Evolutionary conservation across 2,113 vertebrate genomes (phyloP), one percentile per base, ranked within the genome.

Genomic region (Poecilia latipinna): DNA sequence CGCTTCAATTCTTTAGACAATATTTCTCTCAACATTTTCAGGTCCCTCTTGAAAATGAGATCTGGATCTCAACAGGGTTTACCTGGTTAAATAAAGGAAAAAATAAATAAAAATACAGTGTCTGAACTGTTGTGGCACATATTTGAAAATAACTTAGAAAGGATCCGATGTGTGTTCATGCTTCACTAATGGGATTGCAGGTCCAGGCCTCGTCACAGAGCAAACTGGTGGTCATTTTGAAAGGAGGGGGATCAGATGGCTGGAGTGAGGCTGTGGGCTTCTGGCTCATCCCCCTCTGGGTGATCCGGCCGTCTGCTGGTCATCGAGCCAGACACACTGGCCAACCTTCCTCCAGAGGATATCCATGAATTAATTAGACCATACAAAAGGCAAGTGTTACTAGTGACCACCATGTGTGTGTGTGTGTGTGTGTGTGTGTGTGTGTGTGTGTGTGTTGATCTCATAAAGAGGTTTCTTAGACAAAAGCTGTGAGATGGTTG

Each of bases 331-430:
- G 83, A 66, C 77, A 71, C 87, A 85, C 75, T 74, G 74, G 88
- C 88, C 79, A 83, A 83, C 69, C 73, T 80, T 83, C 74, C 86
- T 90, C 83, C 63, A 84, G 85, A 87, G 91, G 84, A 91, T 85
- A 76, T 72, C 73, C 68, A 87, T 92, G 88, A 93, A 92, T 93
- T 93, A 92, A 94, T 95, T 92, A 93, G 82, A 85, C 77, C 73
- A 82, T 69, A 64, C 71, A 80, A 48, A 65, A 81, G 84, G 80
- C 80, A 71, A 83, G 70, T 75, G 72, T 77, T 35, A 81, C 75
- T 28, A 57, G 54, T 60, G 48, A 57, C 24, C 31, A 48, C 13
- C 13, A 5, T 71, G 61, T n/a, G 44, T 15, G 12, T 63, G 71
- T 77, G 78, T 70, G 77, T 0, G 62, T 26, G 42, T 15, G 22